phyloP scores from a whole-genome alignment of 2,797 vertebrate genomes.

The Bryconaethiops microstoma region DNA sequence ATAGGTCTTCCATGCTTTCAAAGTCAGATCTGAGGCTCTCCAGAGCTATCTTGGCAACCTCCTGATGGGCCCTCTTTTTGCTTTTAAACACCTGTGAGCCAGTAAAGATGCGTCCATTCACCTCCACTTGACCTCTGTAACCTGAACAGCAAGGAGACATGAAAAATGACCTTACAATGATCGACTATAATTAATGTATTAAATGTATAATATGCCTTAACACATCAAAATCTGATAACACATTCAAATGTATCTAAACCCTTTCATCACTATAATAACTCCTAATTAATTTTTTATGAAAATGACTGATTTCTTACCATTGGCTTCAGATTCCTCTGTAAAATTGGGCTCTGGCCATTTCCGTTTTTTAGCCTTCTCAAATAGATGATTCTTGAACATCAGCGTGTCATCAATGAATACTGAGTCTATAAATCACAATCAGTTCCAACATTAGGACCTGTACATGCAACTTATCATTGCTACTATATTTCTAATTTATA shows the following conservation, averaged over 20 bases:
- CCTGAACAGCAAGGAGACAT: slow-evolving; percentile 40
- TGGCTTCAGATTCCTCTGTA: slow-evolving; percentile 21
- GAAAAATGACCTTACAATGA: too few species aligned
- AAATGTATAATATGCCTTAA: too few species aligned
- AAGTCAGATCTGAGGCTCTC: slow-evolving; percentile 1
- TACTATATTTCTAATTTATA: neutral
- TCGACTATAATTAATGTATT: too few species aligned
- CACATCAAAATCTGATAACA: too few species aligned
- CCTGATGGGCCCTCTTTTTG: slow-evolving; percentile 58
- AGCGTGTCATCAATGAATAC: slow-evolving; percentile 24
- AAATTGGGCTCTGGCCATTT: slow-evolving; percentile 53
- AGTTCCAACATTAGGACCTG: neutral
- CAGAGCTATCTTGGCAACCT: slow-evolving; percentile 56
- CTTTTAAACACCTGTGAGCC: slow-evolving; percentile 29
- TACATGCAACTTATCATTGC: neutral
- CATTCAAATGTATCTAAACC: neutral
- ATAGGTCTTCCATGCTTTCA: slow-evolving; percentile 28
- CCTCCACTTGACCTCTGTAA: slow-evolving; percentile 51
- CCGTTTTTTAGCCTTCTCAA: slow-evolving; percentile 46
- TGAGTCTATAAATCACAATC: slow-evolving; percentile 51
- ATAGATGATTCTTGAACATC: slow-evolving; percentile 59
- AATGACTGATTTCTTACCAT: slow-evolving; percentile 44
- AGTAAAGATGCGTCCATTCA: slow-evolving; percentile 48
- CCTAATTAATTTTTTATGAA: neutral
- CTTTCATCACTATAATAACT: neutral